These are phyloP conservation scores for Vidua chalybeata DNA, from an alignment of 2,113 vertebrate genomes.

Conservation along the genomic window DNA sequence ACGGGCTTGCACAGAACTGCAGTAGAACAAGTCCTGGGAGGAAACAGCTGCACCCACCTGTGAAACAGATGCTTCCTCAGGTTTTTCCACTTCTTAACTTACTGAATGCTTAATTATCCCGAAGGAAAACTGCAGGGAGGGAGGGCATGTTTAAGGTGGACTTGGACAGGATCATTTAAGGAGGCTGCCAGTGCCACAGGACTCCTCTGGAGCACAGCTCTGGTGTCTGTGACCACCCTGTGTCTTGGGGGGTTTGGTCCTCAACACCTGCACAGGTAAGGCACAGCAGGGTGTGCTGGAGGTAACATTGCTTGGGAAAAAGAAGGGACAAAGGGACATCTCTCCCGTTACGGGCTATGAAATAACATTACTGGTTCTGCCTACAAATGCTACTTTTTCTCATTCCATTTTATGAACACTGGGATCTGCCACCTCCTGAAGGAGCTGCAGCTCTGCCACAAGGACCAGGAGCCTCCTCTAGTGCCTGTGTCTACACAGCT, in stretches of 20 bases:
- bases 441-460: neutral
- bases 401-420: neutral
- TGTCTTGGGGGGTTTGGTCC: neutral
- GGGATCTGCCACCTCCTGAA: neutral
- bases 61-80: neutral
- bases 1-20: neutral
- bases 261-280: neutral
- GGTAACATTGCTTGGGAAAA: neutral
- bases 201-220: neutral
- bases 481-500: neutral
- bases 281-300: neutral
- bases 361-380: neutral
- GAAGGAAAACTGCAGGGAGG: neutral
- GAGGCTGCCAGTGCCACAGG: neutral
- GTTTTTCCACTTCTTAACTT: slow-evolving; percentile 27
- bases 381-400: neutral
- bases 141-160: neutral
- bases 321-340: neutral
- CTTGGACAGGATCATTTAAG: neutral
- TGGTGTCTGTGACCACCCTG: accelerated
- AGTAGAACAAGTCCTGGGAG: neutral
- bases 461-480: neutral
- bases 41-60: slow-evolving; percentile 8
- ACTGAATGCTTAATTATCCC: slow-evolving; percentile 6
- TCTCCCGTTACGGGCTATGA: neutral